Evolutionary conservation across 2,797 vertebrate genomes (phyloP).

Genomic region (Zonotrichia albicollis): DNA sequence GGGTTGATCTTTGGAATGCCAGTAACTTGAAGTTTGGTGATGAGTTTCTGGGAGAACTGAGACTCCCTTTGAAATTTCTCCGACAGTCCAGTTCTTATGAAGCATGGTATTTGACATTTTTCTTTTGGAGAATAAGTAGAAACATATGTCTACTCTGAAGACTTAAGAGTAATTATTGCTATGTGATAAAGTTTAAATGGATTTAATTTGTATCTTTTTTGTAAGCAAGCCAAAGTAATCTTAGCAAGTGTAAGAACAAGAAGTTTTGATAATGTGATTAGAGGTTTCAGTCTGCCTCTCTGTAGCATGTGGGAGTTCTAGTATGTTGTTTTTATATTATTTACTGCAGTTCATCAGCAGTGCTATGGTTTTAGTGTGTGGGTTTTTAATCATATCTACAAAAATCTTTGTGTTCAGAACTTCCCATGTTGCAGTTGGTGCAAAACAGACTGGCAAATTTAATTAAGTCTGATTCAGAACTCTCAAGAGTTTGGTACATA

Average conservation of each 20-base stretch:
- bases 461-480: neutral
- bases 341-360: slow-evolving; percentile 7
- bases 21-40: slow-evolving; percentile 98
- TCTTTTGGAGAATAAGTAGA: slow-evolving; percentile 27
- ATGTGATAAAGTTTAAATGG: slow-evolving; percentile 44
- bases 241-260: slow-evolving; percentile 35
- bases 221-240: slow-evolving; percentile 49
- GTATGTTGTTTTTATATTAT: neutral
- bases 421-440: neutral
- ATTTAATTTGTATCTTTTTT: slow-evolving; percentile 42
- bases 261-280: slow-evolving; percentile 30
- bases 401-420: neutral
- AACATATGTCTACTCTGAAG: slow-evolving; percentile 32
- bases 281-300: neutral
- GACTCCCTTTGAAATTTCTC: slow-evolving; percentile 89
- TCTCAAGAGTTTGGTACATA: neutral
- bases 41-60: slow-evolving; percentile 94
- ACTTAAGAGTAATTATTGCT: slow-evolving; percentile 37
- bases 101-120: slow-evolving; percentile 85
- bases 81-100: slow-evolving; percentile 89
- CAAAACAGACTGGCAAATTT: neutral
- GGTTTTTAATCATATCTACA: neutral
- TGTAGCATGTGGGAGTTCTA: slow-evolving; percentile 3
- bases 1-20: slow-evolving; percentile 97
- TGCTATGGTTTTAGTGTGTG: neutral